A percentile compares a stretch with the other conserved stretches of the same genome.
Evolutionary conservation across 2,888 invertebrate species (phyloP).

Genomic region (Microchrysa polita): DNA sequence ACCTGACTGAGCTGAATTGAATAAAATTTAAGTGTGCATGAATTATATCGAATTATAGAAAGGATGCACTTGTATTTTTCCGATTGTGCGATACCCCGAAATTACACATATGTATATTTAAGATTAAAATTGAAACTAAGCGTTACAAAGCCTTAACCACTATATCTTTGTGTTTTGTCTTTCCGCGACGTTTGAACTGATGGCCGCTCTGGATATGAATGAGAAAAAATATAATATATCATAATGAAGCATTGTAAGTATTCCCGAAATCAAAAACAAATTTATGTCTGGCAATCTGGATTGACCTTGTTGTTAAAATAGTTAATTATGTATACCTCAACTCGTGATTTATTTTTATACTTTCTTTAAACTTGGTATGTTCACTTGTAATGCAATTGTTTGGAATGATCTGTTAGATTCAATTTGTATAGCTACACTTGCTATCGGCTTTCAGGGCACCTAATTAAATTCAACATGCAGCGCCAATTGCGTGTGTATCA

Average conservation of each 20-base stretch:
- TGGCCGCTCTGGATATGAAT: conserved; percentile 63
- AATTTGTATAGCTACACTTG: conserved; percentile 24
- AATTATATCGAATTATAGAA: too few relatives aligned
- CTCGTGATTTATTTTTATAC: conserved; percentile 1
- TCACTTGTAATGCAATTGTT: conserved; percentile 30
- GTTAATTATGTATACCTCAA: conserved; percentile 2
- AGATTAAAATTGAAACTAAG: not conserved
- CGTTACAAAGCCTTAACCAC: conserved; percentile 34
- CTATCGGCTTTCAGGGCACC: not conserved
- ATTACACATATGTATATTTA: too few relatives aligned
- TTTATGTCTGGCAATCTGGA: conserved; percentile 40
- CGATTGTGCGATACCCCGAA: too few relatives aligned
- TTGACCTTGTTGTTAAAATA: not conserved
- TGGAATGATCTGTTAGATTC: conserved; percentile 32
- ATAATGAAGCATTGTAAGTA: conserved; percentile 62
- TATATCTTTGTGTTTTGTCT: conserved; percentile 63
- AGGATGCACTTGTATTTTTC: too few relatives aligned
- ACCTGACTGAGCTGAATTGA: too few relatives aligned
- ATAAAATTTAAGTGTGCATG: too few relatives aligned
- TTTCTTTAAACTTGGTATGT: not conserved
- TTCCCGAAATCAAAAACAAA: conserved; percentile 48
- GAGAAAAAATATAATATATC: conserved; percentile 56
- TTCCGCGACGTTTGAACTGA: conserved; percentile 66
- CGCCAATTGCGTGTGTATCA: not conserved
- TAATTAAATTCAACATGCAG: conserved; percentile 1